phyloP scores from a whole-genome alignment of 2,888 invertebrate species.

The Oligia fasciuncula region DNA sequence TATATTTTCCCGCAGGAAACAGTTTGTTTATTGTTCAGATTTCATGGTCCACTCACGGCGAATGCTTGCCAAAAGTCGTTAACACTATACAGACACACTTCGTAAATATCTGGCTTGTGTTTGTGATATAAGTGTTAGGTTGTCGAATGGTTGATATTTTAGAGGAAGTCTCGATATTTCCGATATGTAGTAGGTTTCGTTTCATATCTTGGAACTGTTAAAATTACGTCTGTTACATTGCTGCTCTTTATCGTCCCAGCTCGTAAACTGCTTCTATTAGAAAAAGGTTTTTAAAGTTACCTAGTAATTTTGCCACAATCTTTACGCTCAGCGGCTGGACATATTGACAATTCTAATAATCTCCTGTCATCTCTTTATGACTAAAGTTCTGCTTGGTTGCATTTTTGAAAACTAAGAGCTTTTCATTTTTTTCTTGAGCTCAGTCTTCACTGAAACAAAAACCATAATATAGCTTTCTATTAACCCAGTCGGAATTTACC shows the following conservation, averaged over 20 bases:
- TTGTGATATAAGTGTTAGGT: constrained; percentile 58
- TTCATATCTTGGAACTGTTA: background rate
- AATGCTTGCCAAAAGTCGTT: constrained; percentile 85
- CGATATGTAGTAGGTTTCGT: background rate
- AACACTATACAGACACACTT: constrained; percentile 83
- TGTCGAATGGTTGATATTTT: constrained; percentile 44
- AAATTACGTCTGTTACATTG: background rate
- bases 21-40: constrained; percentile 84
- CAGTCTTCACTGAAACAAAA: background rate
- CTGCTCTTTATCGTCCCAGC: background rate
- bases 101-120: constrained; percentile 76
- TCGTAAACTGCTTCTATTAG: background rate
- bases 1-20: constrained; percentile 79
- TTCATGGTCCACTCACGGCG: constrained; percentile 72
- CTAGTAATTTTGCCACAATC: background rate
- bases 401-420: background rate
- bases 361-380: background rate
- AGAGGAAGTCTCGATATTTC: constrained; percentile 16
- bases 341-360: background rate
- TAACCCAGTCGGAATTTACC: background rate
- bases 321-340: background rate
- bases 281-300: background rate
- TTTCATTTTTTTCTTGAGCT: background rate
- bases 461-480: background rate
- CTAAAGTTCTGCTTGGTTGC: background rate